phyloP scores from a whole-genome alignment of 2,888 invertebrate genomes.

The Nomada ruficornis region DNA sequence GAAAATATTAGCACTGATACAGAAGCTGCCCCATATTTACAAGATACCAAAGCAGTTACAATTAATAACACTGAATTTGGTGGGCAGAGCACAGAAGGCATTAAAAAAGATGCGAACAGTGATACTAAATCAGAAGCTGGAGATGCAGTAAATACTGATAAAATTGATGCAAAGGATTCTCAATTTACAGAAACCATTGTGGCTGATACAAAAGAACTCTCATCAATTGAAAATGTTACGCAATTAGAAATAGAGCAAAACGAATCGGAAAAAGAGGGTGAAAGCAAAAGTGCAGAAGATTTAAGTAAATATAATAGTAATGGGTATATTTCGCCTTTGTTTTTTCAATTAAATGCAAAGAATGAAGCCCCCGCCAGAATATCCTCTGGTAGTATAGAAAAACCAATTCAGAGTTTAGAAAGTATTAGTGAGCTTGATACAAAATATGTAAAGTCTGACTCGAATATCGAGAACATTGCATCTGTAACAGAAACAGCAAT shows the following conservation, averaged over 20 bases:
- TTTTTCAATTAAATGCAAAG: neutral
- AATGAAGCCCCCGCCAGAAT: neutral
- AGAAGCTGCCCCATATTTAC: neutral
- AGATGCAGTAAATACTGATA: neutral
- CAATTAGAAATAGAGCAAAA: neutral
- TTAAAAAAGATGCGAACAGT: neutral
- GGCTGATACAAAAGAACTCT: neutral
- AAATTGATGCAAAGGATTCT: neutral
- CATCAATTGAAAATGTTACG: neutral
- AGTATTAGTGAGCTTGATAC: constrained; percentile 28
- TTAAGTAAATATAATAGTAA: constrained; percentile 20
- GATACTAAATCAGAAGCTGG: neutral
- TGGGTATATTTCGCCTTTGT: constrained; percentile 26
- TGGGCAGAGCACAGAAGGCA: neutral
- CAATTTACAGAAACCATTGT: neutral
- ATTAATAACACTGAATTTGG: neutral
- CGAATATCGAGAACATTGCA: constrained; percentile 12
- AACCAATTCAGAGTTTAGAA: neutral
- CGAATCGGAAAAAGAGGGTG: constrained; percentile 1
- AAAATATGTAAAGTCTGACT: constrained; percentile 27
- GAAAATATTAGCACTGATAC: neutral
- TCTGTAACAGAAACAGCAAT: constrained; percentile 5
- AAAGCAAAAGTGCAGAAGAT: constrained; percentile 26
- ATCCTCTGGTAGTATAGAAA: neutral
- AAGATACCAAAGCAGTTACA: neutral